Evolutionary conservation across 2,113 vertebrate genomes (phyloP).

Genomic region (Phocoena sinus): DNA sequence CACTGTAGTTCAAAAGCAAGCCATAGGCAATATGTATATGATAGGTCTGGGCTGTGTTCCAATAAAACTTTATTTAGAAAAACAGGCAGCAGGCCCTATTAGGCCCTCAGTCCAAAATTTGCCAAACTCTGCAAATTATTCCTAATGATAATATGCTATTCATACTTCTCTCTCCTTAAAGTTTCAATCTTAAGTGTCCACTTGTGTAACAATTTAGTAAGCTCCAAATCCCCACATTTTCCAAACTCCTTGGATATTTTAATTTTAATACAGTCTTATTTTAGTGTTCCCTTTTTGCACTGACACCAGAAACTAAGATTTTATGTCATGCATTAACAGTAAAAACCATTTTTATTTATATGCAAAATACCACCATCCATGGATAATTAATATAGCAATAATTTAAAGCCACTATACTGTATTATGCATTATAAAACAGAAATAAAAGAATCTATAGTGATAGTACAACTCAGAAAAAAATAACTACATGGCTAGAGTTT

Average conservation of each 20-base stretch:
- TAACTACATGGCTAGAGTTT: background rate
- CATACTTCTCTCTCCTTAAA: background rate
- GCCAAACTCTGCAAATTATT: background rate
- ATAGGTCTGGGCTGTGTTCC: background rate
- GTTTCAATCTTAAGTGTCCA: background rate
- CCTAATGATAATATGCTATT: background rate
- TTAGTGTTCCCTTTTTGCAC: background rate
- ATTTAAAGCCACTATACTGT: slow-evolving; percentile 28
- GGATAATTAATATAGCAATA: slow-evolving; percentile 40
- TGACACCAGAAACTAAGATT: slow-evolving; percentile 40
- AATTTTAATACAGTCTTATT: slow-evolving; percentile 36
- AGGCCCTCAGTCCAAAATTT: background rate
- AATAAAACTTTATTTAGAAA: slow-evolving; percentile 18
- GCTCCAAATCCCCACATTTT: background rate
- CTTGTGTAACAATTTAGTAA: background rate
- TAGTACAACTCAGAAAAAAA: background rate
- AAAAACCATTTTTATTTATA: slow-evolving; percentile 56
- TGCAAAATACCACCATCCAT: slow-evolving; percentile 38
- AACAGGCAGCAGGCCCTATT: background rate
- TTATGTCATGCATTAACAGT: slow-evolving; percentile 43
- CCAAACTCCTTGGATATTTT: slow-evolving; percentile 4
- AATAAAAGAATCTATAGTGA: slow-evolving; percentile 28
- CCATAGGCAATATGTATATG: background rate
- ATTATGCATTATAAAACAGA: slow-evolving; percentile 44
- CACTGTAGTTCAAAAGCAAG: background rate